Evolutionary conservation across 2,888 invertebrate genomes (phyloP).

Genomic region (Leptopilina syphax): DNA sequence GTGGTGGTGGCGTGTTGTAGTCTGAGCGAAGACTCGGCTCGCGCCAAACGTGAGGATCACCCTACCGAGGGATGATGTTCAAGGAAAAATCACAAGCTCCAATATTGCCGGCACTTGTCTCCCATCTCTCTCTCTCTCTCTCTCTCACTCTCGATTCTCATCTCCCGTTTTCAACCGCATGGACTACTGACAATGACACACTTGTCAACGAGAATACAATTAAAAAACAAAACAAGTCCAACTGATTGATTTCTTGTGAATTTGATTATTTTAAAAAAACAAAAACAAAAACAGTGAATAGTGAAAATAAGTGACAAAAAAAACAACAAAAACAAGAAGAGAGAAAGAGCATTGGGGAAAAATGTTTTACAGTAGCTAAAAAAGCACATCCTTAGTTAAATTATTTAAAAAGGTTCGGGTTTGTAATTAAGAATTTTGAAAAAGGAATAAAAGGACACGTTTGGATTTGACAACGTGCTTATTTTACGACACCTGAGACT

Average conservation of each 20-base stretch:
- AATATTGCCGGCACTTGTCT: conserved; percentile 23
- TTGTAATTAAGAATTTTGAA: conserved; percentile 1
- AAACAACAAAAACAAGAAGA: not conserved
- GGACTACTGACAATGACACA: conserved; percentile 2
- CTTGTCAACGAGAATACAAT: not conserved
- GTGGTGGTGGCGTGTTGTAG: conserved; percentile 49
- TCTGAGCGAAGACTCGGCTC: conserved; percentile 54
- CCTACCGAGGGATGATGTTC: conserved; percentile 30
- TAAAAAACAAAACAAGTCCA: too few relatives aligned
- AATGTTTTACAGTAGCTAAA: not conserved
- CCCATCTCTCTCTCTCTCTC: conserved; percentile 7
- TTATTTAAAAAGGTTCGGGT: not conserved
- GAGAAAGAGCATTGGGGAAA: not conserved
- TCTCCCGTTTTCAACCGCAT: conserved; percentile 12
- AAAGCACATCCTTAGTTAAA: not conserved
- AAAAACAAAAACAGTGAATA: not conserved
- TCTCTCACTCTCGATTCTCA: not conserved
- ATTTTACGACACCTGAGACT: conserved; percentile 30
- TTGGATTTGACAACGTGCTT: conserved; percentile 14
- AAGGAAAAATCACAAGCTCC: conserved; percentile 9
- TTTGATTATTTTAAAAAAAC: too few relatives aligned
- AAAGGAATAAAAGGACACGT: not conserved
- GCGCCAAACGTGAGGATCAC: conserved; percentile 55
- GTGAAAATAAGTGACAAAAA: conserved; percentile 7
- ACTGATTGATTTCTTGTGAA: too few relatives aligned